A percentile compares a stretch with the other conserved stretches of the same genome.
Evolutionary conservation across 2,797 vertebrate species (phyloP).

Genomic region (Nannoperca obscura): DNA sequence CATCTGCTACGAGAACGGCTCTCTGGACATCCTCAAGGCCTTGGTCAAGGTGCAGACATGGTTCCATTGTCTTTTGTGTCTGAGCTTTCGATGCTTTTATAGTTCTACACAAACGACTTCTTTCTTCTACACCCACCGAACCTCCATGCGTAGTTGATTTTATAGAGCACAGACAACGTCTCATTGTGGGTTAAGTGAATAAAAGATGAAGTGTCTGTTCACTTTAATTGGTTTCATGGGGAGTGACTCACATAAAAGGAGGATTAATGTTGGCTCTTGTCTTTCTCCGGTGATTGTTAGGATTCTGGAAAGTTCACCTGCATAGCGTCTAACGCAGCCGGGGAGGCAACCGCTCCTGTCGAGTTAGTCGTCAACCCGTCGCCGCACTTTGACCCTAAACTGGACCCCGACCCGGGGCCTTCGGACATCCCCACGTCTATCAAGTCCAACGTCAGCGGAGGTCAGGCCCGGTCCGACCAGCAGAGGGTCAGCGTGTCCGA

Average conservation of each 20-base stretch:
- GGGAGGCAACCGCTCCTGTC: slow-evolving; percentile 91
- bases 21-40: slow-evolving; percentile 90
- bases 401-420: slow-evolving; percentile 85
- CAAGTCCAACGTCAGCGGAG: slow-evolving; percentile 85
- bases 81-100: not conserved
- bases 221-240: not conserved
- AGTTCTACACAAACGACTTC: too few species aligned
- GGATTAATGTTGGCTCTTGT: not conserved
- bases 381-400: slow-evolving; percentile 89
- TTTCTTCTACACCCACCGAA: not conserved
- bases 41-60: slow-evolving; percentile 71
- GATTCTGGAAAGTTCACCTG: slow-evolving; percentile 93
- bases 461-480: slow-evolving; percentile 79
- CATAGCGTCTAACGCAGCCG: slow-evolving; percentile 94
- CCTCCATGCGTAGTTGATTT: not conserved
- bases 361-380: slow-evolving; percentile 90
- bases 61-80: too few species aligned
- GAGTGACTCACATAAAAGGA: not conserved
- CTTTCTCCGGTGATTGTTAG: slow-evolving; percentile 27
- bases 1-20: slow-evolving; percentile 92
- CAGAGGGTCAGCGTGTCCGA: slow-evolving; percentile 89
- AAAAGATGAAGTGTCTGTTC: not conserved
- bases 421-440: slow-evolving; percentile 90
- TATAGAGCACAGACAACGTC: not conserved
- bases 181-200: not conserved